Evolutionary conservation across 2,113 vertebrate species (phyloP).

Genomic region (Colossoma macropomum): DNA sequence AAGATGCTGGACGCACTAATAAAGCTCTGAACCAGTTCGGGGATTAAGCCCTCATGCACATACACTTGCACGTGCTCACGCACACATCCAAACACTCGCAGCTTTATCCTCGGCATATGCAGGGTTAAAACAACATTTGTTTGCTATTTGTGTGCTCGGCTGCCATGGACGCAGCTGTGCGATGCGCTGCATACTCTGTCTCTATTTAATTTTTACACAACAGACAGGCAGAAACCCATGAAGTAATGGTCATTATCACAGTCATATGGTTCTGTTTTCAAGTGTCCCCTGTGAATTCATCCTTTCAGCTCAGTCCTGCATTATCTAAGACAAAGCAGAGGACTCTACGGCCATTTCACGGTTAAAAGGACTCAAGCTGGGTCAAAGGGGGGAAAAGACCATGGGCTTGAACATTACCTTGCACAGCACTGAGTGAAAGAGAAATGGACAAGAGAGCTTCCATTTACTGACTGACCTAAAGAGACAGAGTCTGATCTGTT

Average conservation of each 20-base stretch:
- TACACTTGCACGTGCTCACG: background rate
- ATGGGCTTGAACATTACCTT: background rate
- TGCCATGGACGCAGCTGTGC: conserved; percentile 49
- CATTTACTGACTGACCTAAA: conserved; percentile 16
- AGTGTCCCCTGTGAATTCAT: background rate
- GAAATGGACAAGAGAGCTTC: conserved; percentile 21
- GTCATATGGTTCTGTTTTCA: background rate
- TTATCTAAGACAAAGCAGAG: conserved; percentile 1
- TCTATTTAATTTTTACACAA: conserved; percentile 55
- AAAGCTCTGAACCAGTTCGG: background rate
- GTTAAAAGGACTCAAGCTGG: background rate
- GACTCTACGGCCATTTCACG: background rate
- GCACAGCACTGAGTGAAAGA: conserved; percentile 3
- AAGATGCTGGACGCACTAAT: background rate
- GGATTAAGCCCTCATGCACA: background rate
- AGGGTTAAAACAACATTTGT: conserved; percentile 43
- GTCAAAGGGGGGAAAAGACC: background rate
- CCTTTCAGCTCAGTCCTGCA: background rate
- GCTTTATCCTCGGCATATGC: background rate
- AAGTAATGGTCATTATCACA: background rate
- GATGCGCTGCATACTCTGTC: background rate
- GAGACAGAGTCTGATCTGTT: conserved; percentile 1
- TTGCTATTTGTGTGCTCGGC: conserved; percentile 53
- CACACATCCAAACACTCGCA: background rate
- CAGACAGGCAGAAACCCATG: background rate